Evolutionary conservation across 2,888 invertebrate genomes (phyloP).

Genomic region (Acanthoscelides obtectus): DNA sequence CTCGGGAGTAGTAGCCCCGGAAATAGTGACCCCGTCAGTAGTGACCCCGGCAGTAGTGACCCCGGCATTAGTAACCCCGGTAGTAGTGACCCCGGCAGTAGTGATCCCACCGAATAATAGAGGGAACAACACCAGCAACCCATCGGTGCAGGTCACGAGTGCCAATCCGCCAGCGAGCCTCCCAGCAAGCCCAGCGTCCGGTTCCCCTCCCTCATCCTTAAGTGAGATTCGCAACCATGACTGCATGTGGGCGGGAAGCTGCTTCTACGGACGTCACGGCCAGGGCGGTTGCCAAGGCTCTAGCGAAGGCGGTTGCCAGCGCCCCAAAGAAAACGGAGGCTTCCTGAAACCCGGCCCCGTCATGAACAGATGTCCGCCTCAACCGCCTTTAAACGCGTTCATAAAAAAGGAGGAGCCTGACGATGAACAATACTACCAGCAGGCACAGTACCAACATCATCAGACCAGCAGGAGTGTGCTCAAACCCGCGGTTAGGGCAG

Average conservation of each 20-base stretch:
- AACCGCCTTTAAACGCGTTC: neutral
- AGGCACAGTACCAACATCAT: conserved; percentile 1
- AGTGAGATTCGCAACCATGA: conserved; percentile 65
- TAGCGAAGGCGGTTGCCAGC: conserved; percentile 6
- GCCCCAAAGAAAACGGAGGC: conserved; percentile 21
- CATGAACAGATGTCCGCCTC: conserved; percentile 17
- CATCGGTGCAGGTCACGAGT: too few relatives aligned
- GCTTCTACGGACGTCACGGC: conserved; percentile 58
- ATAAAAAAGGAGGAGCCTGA: neutral
- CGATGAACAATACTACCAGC: conserved; percentile 5
- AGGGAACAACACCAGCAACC: too few relatives aligned
- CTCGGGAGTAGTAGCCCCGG: too few relatives aligned
- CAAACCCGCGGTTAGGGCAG: conserved; percentile 28
- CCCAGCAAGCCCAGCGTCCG: neutral
- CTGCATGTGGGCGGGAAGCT: conserved; percentile 84
- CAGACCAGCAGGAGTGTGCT: conserved; percentile 28
- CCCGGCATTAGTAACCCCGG: too few relatives aligned
- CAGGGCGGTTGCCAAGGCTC: conserved; percentile 29
- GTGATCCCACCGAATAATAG: too few relatives aligned
- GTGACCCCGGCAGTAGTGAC: too few relatives aligned
- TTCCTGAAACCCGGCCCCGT: conserved; percentile 31
- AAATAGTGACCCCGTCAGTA: too few relatives aligned
- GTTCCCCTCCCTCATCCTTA: conserved; percentile 19
- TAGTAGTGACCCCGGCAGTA: too few relatives aligned
- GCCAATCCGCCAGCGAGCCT: too few relatives aligned